Evolutionary conservation across 2,888 invertebrate species (phyloP), one percentile per base, ranked within the genome.

Genomic region (Napeogenes sylphis): DNA sequence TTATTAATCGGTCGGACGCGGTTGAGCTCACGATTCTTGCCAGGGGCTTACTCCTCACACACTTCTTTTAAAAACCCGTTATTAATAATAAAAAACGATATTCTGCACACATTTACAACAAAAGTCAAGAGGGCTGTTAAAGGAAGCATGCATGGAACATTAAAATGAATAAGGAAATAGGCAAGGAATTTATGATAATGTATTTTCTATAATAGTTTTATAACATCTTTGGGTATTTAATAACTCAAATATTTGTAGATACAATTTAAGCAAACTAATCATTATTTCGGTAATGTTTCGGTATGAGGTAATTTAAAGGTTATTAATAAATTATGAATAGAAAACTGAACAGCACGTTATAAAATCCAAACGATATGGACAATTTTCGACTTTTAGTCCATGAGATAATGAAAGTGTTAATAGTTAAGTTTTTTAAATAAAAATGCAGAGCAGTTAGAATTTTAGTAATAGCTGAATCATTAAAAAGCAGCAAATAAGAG

Each of bases 21-120:
- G 30, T 33, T 14, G 38, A 42, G 45, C 54, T 59, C 45, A 12
- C 33, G 53, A 33, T 45, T 45, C 45, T 46, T 21, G 46, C 55
- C 62, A 46, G 47, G 8, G 13, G 53, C 60, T 75, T 73, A 80
- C 73, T 79, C 80, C 86, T 81, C 85, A 86, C 90, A 90, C 85
- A 89, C 90, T 89, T 87, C 89, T 75, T 90, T 89, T 89, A 89
- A 90, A 82, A 87, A 88, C 88, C 88, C 87, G 82, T 85, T 51
- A 51, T 51, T 13, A 51, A 51, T 51, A 83, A 81, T 76, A 61
- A 63, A 67, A 67, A 82, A 85, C 84, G 74, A 82, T 88, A 89
- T 90, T 90, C 90, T 90, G 90, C 90, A 90, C 90, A 90, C 90
- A 88, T 88, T 83, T 79, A 80, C 79, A 76, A 78, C 76, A 80